phyloP scores from a whole-genome alignment of 1,140 invertebrate genomes.

The Heterodera schachtii region DNA sequence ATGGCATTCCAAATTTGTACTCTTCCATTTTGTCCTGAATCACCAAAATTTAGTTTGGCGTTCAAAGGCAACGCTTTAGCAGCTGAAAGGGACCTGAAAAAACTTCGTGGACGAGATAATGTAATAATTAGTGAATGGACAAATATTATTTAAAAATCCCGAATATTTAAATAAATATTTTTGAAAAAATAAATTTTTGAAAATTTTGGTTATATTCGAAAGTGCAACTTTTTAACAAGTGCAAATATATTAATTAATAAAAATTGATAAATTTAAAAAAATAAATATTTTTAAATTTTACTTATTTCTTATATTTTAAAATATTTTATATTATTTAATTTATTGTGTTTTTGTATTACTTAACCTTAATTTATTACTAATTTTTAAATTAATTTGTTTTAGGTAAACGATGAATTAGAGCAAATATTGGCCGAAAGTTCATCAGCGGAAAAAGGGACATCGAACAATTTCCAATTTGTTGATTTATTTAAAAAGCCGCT shows the following conservation, averaged over 20 bases:
- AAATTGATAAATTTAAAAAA: too few relatives aligned
- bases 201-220: too few relatives aligned
- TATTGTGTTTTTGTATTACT: too few relatives aligned
- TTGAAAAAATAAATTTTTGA: too few relatives aligned
- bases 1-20: slow-evolving; percentile 76
- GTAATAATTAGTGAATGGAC: slow-evolving; percentile 38
- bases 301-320: too few relatives aligned
- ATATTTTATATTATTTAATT: too few relatives aligned
- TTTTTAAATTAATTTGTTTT: background rate
- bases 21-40: slow-evolving; percentile 84
- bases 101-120: slow-evolving; percentile 50
- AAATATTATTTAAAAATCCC: too few relatives aligned
- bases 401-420: background rate
- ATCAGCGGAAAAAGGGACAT: slow-evolving; percentile 42
- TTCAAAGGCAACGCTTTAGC: slow-evolving; percentile 42
- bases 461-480: slow-evolving; percentile 40
- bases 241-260: too few relatives aligned
- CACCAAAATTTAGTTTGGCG: slow-evolving; percentile 79
- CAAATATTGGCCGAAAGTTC: slow-evolving; percentile 50
- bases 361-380: background rate
- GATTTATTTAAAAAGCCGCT: slow-evolving; percentile 54
- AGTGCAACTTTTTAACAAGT: too few relatives aligned
- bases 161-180: too few relatives aligned
- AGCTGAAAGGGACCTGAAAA: slow-evolving; percentile 60
- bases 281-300: too few relatives aligned